phyloP scores from a whole-genome alignment of 2,888 invertebrate species.

The Epirrhoe tristata region DNA sequence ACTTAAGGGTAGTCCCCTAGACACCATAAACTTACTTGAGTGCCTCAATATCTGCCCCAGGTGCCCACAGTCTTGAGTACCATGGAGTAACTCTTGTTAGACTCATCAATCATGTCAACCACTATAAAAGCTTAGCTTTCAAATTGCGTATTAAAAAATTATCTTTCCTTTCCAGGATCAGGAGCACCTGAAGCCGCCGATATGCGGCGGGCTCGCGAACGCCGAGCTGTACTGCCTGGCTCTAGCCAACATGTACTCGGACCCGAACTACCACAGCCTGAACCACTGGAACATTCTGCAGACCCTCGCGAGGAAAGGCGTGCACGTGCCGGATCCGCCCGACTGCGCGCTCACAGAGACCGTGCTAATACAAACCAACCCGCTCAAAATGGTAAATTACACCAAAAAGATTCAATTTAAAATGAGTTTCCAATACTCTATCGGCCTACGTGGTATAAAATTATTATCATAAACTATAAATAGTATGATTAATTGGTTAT shows the following conservation, averaged over 20 bases:
- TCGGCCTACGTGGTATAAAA: too few species aligned
- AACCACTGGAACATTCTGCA: conserved; percentile 98
- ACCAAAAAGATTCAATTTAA: too few species aligned
- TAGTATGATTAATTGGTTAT: too few species aligned
- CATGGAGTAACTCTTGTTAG: too few species aligned
- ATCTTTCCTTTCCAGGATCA: conserved; percentile 88
- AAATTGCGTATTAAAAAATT: background rate
- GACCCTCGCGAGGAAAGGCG: conserved; percentile 95
- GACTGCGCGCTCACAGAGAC: conserved; percentile 97
- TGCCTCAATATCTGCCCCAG: too few species aligned
- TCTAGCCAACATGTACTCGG: conserved; percentile 97
- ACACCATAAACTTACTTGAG: too few species aligned
- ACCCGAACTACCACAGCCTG: conserved; percentile 97
- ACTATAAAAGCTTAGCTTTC: background rate
- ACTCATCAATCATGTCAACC: background rate
- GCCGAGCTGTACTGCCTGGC: conserved; percentile 98
- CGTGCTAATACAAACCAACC: conserved; percentile 97
- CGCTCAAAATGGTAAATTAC: conserved; percentile 92
- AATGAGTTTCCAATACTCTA: too few species aligned
- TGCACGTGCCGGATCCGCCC: conserved; percentile 92
- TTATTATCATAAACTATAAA: too few species aligned
- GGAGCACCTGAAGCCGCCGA: conserved; percentile 96
- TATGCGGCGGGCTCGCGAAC: conserved; percentile 95
- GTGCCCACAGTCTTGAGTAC: too few species aligned
- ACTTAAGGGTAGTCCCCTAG: too few species aligned